Percentiles rank a stretch among this genome's conserved stretches.
Conservation (phyloP, 2,888 invertebrate species). For the Epirrhoe tristata region DNA sequence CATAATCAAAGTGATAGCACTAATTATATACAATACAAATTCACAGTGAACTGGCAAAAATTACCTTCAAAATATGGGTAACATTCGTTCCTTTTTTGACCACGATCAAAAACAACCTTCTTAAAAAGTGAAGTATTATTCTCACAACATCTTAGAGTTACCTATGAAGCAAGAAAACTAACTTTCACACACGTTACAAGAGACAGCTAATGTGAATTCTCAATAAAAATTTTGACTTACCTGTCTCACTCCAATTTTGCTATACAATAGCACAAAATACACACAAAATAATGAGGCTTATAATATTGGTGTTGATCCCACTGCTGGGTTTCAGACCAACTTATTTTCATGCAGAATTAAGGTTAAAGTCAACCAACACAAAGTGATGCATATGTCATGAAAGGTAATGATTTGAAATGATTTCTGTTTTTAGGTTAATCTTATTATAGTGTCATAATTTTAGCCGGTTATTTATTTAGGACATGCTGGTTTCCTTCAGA, state of each 20-base stretch:
- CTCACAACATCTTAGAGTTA: too few species aligned
- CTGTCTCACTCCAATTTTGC: slow-evolving; percentile 15
- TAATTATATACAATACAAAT: too few species aligned
- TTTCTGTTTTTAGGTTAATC: too few species aligned
- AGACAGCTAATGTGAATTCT: neutral
- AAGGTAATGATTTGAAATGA: too few species aligned
- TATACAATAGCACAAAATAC: slow-evolving; percentile 1
- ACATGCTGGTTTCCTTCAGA: slow-evolving; percentile 13
- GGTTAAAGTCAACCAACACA: neutral
- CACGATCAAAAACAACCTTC: too few species aligned
- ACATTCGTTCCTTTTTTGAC: too few species aligned
- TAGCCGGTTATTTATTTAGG: neutral
- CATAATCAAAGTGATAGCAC: too few species aligned
- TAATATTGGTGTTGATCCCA: neutral
- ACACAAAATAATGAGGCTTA: neutral
- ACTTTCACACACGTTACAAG: neutral
- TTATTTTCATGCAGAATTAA: neutral
- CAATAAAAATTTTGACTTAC: slow-evolving; percentile 22
- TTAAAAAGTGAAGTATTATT: too few species aligned
- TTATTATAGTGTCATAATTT: neutral
- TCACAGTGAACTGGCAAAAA: too few species aligned
- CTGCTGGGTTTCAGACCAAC: slow-evolving; percentile 1
- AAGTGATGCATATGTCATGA: too few species aligned
- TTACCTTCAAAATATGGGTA: too few species aligned
- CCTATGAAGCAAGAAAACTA: neutral